Base-by-base conservation (phyloP, 2,888 invertebrate species). In the Coleophora flavipennella region DNA sequence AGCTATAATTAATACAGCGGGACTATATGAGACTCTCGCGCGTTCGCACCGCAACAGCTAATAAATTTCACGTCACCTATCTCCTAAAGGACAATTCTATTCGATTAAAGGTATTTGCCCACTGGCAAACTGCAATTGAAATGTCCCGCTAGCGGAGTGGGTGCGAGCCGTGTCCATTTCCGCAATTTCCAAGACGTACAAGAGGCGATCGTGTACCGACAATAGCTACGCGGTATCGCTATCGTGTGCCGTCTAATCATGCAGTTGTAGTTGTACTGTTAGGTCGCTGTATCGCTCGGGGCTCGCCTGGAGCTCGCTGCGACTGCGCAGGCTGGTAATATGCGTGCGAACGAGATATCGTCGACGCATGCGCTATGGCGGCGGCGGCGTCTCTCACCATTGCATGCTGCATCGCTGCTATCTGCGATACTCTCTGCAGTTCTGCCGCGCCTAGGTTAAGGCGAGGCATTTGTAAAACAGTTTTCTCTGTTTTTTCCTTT, bases 161-260 rank as follows among this genome's bases (percentile, higher is more conserved):
- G 77, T 77, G 78, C 75, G 59, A 73, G 67, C 68, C 62, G 67
- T 65, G 73, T 78, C 73, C 75, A 79, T 81, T 83, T 83, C 81
- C 83, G 79, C 79, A 80, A 80, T 83, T 78, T 76, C 78, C n/a
- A 67, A 77, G 74, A 77, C 73, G 76, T 72, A 75, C 73, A 72
- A 70, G 70, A 73, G 75, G 72, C 69, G 72, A 83, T 81, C 77
- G 79, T 80, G 80, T 76, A 70, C 79, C 73, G 81, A 83, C 83
- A 83, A 83, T 81, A 63, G 78, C 66, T 20, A 20, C 20, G 20
- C 6, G 20, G 20, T 10, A 29, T 29, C 71, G 64, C 75, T 80
- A 83, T 83, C 79, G 79, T 77, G 78, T 76, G 78, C 73, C 76
- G 84, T 80, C 81, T 84, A 84, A 84, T 83, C 83, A 80, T 73